Percentiles rank a stretch among this genome's conserved stretches.
Conservation (phyloP, 2,888 invertebrate species). For the Sinotaia quadrata region DNA sequence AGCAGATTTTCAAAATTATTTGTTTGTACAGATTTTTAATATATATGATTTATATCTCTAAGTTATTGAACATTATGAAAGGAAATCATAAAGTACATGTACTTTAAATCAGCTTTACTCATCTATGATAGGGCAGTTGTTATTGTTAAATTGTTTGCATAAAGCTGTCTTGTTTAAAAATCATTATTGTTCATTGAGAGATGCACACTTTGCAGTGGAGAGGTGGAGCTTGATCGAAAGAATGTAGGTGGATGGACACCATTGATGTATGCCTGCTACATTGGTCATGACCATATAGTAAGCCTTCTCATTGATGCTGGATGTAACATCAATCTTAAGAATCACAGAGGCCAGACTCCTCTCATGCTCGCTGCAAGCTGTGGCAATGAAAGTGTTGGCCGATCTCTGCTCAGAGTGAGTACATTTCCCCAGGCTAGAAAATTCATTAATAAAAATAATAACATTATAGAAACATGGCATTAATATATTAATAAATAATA, state of each 20-base stretch:
- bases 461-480: too few species aligned
- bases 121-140: neutral
- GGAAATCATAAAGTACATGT: too few species aligned
- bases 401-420: constrained; percentile 68
- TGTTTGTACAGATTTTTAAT: too few species aligned
- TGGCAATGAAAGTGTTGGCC: constrained; percentile 73
- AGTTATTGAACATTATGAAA: too few species aligned
- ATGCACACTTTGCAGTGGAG: constrained; percentile 39
- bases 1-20: too few species aligned
- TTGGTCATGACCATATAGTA: constrained; percentile 72
- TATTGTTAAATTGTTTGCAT: too few species aligned
- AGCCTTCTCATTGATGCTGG: constrained; percentile 66
- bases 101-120: neutral
- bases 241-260: constrained; percentile 73
- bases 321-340: constrained; percentile 63
- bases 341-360: constrained; percentile 71
- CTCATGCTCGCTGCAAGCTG: constrained; percentile 75
- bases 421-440: too few species aligned
- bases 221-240: constrained; percentile 63
- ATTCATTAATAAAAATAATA: too few species aligned
- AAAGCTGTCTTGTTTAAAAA: too few species aligned
- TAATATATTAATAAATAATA: too few species aligned
- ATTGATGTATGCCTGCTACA: constrained; percentile 73
- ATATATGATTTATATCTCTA: too few species aligned
- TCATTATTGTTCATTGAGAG: neutral